These are phyloP conservation scores for Oncopodura yosiiana DNA, from an alignment of 1,140 invertebrate genomes.

Conservation along the genomic window DNA sequence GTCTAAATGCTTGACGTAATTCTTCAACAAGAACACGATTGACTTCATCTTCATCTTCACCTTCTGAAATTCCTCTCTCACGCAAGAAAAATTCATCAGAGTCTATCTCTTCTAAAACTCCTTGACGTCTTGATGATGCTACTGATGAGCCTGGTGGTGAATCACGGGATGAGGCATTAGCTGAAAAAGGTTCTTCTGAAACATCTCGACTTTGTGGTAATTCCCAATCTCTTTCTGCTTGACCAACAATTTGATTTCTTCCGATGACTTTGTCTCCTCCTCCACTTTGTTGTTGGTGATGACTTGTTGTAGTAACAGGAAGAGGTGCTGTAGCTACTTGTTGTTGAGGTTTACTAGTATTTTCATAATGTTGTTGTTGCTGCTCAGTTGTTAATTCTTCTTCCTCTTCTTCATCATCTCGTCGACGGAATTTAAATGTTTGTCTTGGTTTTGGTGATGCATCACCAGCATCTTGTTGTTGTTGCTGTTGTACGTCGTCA, in stretches of 20 bases:
- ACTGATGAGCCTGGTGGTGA: slow-evolving; percentile 30
- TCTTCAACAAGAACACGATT: slow-evolving; percentile 63
- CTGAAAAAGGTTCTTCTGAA: slow-evolving; percentile 33
- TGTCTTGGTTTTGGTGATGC: slow-evolving; percentile 18
- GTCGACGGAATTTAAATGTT: slow-evolving; percentile 40
- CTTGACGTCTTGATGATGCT: slow-evolving; percentile 29
- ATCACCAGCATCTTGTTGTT: neutral
- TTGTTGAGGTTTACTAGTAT: neutral
- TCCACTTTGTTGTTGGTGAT: neutral
- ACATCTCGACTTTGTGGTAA: slow-evolving; percentile 25
- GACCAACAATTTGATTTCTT: slow-evolving; percentile 18
- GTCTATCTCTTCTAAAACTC: slow-evolving; percentile 67
- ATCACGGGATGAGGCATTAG: slow-evolving; percentile 22
- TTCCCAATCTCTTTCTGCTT: slow-evolving; percentile 32
- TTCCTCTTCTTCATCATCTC: slow-evolving; percentile 39
- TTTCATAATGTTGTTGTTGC: slow-evolving; percentile 39
- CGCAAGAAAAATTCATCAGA: slow-evolving; percentile 76
- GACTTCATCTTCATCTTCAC: slow-evolving; percentile 64
- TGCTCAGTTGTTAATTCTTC: slow-evolving; percentile 38
- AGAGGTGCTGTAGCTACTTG: neutral
- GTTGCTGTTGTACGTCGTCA: slow-evolving; percentile 36
- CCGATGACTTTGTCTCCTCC: slow-evolving; percentile 6
- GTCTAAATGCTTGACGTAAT: slow-evolving; percentile 64
- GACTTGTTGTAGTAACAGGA: neutral
- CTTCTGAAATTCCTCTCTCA: slow-evolving; percentile 58